Evolutionary conservation across 2,888 invertebrate species (phyloP), one percentile per base, ranked within the genome.

Genomic region (Masnerella sp.): DNA sequence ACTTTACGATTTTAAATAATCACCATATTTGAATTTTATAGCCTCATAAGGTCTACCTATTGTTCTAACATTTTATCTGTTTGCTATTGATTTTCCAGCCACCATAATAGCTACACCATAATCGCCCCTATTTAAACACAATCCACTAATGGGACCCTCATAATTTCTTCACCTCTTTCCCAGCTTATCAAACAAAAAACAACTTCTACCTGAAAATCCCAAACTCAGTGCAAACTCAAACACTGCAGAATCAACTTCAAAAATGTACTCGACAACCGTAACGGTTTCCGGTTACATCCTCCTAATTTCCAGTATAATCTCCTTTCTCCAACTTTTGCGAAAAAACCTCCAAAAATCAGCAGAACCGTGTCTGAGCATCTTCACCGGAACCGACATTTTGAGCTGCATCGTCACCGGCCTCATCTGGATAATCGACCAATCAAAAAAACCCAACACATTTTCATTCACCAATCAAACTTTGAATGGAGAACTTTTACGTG

Each of bases 351-450:
- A 77, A 36, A 77, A 72, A 18, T 71, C 71, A 42, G 54, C 34
- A 14, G 72, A 65, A 30, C 80, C 80, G 22, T 71, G 82, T 5
- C 69, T 84, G 40, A 42, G 42, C n/a, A 12, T 81, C 14, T 74
- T 84, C 4, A 74, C 79, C 2, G 81, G 79, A 25, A 83, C 84
- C 7, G 83, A 84, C 54, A 76, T 81, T n/a, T 20, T 82, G 3
- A 81, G 79, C 38, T 79, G 79, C 12, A 36, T 71, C 17, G 20
- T 76, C 5, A 58, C 70, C 3, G 54, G 61, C 12, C n/a, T 61
- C 3, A 43, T 75, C 28, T 54, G 73, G 30, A 54, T 78, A 14
- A 8, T 75, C 0, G 58, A 71, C 15, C 62, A 74, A 8, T 34
- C 61, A 7, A 9, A 43, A n/a, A 2, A 8, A 2, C 1, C 18